These are phyloP conservation scores for Archips xylosteana DNA, from an alignment of 2,888 invertebrate genomes.

Conservation along the genomic window DNA sequence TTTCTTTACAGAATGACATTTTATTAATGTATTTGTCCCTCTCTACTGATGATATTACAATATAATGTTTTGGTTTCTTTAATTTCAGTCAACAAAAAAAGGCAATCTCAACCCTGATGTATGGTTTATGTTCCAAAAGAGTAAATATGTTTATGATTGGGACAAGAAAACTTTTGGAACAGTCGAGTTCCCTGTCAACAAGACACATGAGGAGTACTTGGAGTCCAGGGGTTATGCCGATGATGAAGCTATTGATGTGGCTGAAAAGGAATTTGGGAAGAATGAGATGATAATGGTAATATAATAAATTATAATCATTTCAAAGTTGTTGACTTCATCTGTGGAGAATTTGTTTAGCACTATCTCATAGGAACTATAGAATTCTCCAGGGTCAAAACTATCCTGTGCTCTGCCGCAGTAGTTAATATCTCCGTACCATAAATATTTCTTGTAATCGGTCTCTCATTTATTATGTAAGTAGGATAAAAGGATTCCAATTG, in stretches of 20 bases:
- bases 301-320: not conserved
- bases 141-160: conserved; percentile 96
- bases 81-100: conserved; percentile 71
- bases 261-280: conserved; percentile 94
- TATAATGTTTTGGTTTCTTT: conserved; percentile 26
- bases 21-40: too few species aligned
- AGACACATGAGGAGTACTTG: conserved; percentile 89
- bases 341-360: too few species aligned
- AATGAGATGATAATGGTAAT: conserved; percentile 94
- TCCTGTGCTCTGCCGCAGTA: too few species aligned
- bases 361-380: too few species aligned
- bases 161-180: conserved; percentile 93
- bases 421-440: too few species aligned
- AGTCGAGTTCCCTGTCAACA: conserved; percentile 93
- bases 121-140: conserved; percentile 99
- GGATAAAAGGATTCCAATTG: too few species aligned
- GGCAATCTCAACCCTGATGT: conserved; percentile 84
- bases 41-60: too few species aligned
- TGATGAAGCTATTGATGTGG: conserved; percentile 90
- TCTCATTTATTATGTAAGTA: too few species aligned
- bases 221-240: conserved; percentile 95
- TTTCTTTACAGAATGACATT: too few species aligned
- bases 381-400: too few species aligned
- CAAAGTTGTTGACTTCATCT: too few species aligned
- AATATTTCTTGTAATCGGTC: too few species aligned